Evolutionary conservation across 2,113 vertebrate genomes (phyloP).

Genomic region (Catagonus wagneri): DNA sequence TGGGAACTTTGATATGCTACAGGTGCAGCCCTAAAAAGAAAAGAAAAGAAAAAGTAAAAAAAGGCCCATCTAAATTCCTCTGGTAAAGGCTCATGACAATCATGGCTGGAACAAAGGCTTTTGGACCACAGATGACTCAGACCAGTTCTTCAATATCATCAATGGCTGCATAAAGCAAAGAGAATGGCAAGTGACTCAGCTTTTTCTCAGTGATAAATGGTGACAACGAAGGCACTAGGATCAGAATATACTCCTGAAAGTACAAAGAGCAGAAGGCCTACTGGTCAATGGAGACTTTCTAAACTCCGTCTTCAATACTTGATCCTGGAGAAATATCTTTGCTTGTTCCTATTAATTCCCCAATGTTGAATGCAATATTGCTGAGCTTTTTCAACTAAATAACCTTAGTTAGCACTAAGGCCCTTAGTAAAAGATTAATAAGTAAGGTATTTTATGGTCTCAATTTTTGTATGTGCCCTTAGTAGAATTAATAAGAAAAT

Average conservation of each 20-base stretch:
- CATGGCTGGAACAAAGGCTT: not conserved
- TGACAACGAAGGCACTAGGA: not conserved
- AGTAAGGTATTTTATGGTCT: not conserved
- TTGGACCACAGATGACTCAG: not conserved
- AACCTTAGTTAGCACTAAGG: not conserved
- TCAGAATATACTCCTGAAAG: not conserved
- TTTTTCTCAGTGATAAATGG: not conserved
- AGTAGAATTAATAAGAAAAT: constrained; percentile 30
- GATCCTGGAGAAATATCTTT: not conserved
- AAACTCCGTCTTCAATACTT: not conserved
- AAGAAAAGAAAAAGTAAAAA: not conserved
- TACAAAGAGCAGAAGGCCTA: not conserved
- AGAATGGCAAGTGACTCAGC: not conserved
- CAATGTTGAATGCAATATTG: not conserved
- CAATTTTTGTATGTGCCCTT: not conserved
- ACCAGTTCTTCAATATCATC: not conserved
- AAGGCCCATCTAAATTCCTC: not conserved
- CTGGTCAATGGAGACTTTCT: not conserved
- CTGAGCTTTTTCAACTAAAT: not conserved
- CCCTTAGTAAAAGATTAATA: not conserved
- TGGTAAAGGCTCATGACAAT: not conserved
- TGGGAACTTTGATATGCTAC: no score
- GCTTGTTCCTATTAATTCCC: not conserved
- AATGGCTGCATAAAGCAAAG: not conserved
- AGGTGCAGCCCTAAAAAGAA: no score